Conservation (phyloP, 2,797 vertebrate species). For the Naso thynnoides region DNA sequence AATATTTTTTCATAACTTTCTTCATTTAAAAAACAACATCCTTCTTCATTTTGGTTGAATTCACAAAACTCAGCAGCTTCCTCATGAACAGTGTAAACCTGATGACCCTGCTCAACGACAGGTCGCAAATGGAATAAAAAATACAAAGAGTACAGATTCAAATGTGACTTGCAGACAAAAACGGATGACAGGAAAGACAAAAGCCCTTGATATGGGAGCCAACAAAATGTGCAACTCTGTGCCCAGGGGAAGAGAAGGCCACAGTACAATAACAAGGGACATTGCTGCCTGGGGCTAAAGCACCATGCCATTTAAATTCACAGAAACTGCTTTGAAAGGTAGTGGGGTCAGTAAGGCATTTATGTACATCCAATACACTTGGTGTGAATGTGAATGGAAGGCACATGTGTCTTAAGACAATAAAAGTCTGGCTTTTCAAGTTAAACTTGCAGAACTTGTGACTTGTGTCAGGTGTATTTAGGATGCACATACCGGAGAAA, state of each 20-base stretch:
- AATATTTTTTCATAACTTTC: conserved; percentile 30
- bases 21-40: conserved; percentile 46
- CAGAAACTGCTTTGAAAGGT: conserved; percentile 18
- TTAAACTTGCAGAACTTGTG: conserved; percentile 6
- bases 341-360: conserved; percentile 51
- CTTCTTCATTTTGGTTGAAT: conserved; percentile 69
- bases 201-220: conserved; percentile 6
- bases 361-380: conserved; percentile 21
- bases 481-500: neutral
- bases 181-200: neutral
- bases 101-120: neutral
- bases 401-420: conserved; percentile 43
- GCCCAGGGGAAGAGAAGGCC: conserved; percentile 12
- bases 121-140: conserved; percentile 17
- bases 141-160: neutral
- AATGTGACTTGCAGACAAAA: conserved; percentile 4
- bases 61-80: conserved; percentile 70
- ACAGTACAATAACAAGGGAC: neutral
- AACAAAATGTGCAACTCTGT: conserved; percentile 30
- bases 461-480: neutral
- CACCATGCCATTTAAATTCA: conserved; percentile 2
- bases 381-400: conserved; percentile 39
- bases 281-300: conserved; percentile 13
- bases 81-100: conserved; percentile 57
- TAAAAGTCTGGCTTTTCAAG: conserved; percentile 35